These are phyloP conservation scores for Bombus terrestris DNA, from an alignment of 1,140 invertebrate species.

Conservation along the genomic window DNA sequence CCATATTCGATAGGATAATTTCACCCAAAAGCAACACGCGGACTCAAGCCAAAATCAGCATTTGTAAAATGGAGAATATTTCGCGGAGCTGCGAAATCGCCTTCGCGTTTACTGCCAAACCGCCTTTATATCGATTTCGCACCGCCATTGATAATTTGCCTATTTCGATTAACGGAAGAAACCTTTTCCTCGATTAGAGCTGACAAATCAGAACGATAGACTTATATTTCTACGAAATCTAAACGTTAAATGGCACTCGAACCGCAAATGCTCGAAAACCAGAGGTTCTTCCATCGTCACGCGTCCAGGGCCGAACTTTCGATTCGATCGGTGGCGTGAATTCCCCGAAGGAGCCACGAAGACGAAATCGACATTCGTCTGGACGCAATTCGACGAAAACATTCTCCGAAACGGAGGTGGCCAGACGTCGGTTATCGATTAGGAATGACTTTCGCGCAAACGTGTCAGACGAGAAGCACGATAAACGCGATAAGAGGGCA, in stretches of 20 bases:
- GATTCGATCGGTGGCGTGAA: background rate
- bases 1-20: background rate
- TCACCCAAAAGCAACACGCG: background rate
- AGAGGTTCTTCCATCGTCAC: background rate
- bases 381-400: constrained; percentile 34
- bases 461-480: constrained; percentile 64
- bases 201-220: background rate
- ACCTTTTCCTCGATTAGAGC: no score
- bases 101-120: constrained; percentile 17
- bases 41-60: background rate
- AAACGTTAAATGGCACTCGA: background rate
- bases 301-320: background rate
- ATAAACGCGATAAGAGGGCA: constrained; percentile 68
- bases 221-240: background rate
- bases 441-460: constrained; percentile 70
- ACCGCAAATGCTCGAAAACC: no score
- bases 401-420: constrained; percentile 51
- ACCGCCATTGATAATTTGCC: no score
- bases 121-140: constrained; percentile 1
- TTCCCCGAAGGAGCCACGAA: background rate
- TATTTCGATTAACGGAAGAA: background rate
- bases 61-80: constrained; percentile 21
- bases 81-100: background rate
- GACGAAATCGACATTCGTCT: constrained; percentile 26
- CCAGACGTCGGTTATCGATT: constrained; percentile 67